Base-by-base conservation (phyloP, 2,888 invertebrate genomes). In the Melikaiella ostensackeni region DNA sequence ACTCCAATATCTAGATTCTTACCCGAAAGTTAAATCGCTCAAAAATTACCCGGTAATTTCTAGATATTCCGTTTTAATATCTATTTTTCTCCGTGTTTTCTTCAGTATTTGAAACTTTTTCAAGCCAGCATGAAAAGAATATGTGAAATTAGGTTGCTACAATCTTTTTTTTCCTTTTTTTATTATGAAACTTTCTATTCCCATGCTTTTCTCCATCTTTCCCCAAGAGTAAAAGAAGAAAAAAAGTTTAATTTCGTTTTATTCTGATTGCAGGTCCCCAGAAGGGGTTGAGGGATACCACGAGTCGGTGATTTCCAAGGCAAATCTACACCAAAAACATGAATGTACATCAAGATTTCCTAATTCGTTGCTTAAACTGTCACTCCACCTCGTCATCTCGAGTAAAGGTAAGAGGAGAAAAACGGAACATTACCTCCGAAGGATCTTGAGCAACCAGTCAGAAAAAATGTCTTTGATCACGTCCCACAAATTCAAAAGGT, bases 201-300 rank as follows among this genome's bases (percentile, higher is more conserved):
- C 8, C 16, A 5, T 59, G 59, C 16, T 16, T 24, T 59, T 59
- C 21, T 59, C 16, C 27, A 27, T 16, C 59, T 27, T 59, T 59
- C 27, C 55, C 59, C 13, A 13, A 5, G 59, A 59, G 59, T 16
- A 27, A 59, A 27, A 24, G 24, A n/a, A 55, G n/a, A 27, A 27
- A 59, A 59, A 59, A 16, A 59, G 24, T 59, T 59, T 59, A 59
- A 59, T 59, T 27, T 30, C 30, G 27, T 13, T 70, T 70, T 50
- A 30, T 46, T 70, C 70, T 70, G 70, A 50, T 70, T 70, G 30
- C 70, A 70, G 70, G 50, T 70, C 46, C 50, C 30, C 30, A 70
- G 50, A n/a, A 27, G 21, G 19, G 50, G 30, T 13, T 70, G 16
- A 59, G 59, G 27, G 13, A 59, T 27, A 5, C 59, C 24, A 27